phyloP scores from a whole-genome alignment of 2,113 vertebrate species.

The Paramormyrops kingsleyae region DNA sequence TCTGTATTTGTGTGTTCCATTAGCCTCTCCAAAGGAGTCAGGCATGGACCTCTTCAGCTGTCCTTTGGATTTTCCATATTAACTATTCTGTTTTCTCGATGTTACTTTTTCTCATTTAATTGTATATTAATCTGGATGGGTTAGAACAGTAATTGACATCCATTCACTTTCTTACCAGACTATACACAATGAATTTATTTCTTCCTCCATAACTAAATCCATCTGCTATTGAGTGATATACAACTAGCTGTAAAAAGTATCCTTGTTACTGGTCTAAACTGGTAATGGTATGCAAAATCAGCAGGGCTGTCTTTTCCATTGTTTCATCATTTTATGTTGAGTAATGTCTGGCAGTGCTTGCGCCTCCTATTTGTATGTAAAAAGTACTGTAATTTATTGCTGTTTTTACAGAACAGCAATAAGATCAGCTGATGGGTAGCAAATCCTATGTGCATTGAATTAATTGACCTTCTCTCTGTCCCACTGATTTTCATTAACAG shows the following conservation, averaged over 20 bases:
- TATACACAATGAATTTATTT: background rate
- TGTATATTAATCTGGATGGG: background rate
- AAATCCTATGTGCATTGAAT: slow-evolving; percentile 4
- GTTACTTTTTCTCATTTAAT: background rate
- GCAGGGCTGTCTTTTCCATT: background rate
- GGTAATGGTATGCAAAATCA: background rate
- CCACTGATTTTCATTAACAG: slow-evolving; percentile 32
- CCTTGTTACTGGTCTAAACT: background rate
- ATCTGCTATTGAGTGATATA: background rate
- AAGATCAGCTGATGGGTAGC: slow-evolving; percentile 3
- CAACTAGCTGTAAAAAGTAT: background rate
- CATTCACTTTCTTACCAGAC: background rate
- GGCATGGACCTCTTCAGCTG: background rate
- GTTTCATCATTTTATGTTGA: background rate
- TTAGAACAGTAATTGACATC: background rate
- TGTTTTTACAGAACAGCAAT: background rate
- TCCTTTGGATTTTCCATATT: background rate
- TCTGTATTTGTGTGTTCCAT: background rate
- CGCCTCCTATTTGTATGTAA: background rate
- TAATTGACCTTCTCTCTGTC: slow-evolving; percentile 19
- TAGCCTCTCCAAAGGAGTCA: background rate
- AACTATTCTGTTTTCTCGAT: background rate
- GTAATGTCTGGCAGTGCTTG: background rate
- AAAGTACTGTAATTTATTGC: background rate
- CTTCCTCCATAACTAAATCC: background rate